Conservation (phyloP, 2,797 vertebrate species). For the Scleropages formosus region DNA sequence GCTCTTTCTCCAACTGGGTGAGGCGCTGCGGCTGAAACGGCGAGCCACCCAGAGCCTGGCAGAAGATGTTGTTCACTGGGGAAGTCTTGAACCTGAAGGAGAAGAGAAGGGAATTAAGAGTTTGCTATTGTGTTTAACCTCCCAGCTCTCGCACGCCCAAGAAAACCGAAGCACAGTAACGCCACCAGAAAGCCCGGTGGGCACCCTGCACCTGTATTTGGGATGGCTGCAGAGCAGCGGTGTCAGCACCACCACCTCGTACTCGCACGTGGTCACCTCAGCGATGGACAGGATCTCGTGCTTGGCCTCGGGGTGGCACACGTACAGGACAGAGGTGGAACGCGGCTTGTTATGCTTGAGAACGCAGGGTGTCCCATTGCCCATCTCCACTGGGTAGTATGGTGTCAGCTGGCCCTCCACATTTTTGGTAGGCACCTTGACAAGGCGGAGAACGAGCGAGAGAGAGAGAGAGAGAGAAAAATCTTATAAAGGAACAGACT, state of each 20-base stretch:
- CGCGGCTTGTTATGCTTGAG: conserved; percentile 85
- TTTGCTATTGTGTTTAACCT: not conserved
- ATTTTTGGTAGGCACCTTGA: conserved; percentile 88
- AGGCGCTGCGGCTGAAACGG: conserved; percentile 85
- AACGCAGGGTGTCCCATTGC: conserved; percentile 89
- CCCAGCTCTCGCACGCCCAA: not conserved
- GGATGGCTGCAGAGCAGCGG: conserved; percentile 92
- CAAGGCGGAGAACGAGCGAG: not conserved
- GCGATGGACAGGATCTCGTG: conserved; percentile 96
- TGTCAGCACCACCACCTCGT: conserved; percentile 94
- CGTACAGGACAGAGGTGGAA: conserved; percentile 83
- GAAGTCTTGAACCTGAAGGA: conserved; percentile 86
- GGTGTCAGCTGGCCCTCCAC: conserved; percentile 97
- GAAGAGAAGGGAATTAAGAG: not conserved
- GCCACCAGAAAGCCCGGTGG: not conserved
- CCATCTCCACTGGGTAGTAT: conserved; percentile 87
- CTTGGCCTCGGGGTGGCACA: conserved; percentile 96
- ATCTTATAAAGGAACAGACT: not conserved
- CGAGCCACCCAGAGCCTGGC: conserved; percentile 88
- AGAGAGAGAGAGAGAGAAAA: not conserved
- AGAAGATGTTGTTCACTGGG: conserved; percentile 95
- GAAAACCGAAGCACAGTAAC: not conserved
- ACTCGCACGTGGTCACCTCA: conserved; percentile 94
- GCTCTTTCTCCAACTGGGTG: conserved; percentile 81
- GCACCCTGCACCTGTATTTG: conserved; percentile 82